Percentiles rank a stretch among this genome's conserved stretches.
phyloP scores from a whole-genome alignment of 2,888 invertebrate genomes.

The Julus scanicus region DNA sequence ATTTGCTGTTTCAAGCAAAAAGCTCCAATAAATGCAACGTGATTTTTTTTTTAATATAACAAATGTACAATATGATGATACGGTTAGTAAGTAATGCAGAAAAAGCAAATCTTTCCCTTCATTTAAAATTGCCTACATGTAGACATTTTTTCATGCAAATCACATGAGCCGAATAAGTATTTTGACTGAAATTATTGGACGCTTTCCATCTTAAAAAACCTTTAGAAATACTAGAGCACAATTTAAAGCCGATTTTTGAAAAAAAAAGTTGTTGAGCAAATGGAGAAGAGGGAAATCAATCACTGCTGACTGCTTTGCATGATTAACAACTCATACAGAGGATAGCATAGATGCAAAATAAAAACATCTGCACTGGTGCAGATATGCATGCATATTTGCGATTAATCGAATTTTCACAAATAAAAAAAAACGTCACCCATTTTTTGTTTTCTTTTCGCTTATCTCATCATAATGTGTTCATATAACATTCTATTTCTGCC shows the following conservation, averaged over 20 bases:
- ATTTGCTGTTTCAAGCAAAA: no score
- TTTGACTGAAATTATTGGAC: no score
- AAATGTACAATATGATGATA: no score
- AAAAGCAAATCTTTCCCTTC: no score
- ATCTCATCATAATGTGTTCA: constrained; percentile 23
- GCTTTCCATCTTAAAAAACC: not conserved
- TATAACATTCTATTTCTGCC: constrained; percentile 10
- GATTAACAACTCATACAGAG: not conserved
- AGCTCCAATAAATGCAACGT: no score
- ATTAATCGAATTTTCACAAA: not conserved
- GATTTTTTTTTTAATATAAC: no score
- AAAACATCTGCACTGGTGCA: not conserved
- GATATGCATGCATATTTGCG: constrained; percentile 6
- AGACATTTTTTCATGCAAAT: no score
- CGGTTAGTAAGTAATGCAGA: no score
- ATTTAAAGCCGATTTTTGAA: not conserved
- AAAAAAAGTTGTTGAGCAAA: not conserved
- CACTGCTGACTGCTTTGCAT: not conserved
- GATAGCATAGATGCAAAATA: not conserved
- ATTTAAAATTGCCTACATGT: no score
- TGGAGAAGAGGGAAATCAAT: not conserved
- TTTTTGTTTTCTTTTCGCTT: constrained; percentile 12
- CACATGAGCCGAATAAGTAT: no score
- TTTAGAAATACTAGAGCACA: not conserved
- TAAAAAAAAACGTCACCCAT: not conserved